phyloP scores from a whole-genome alignment of 2,797 vertebrate species.

The Karalla daura region DNA sequence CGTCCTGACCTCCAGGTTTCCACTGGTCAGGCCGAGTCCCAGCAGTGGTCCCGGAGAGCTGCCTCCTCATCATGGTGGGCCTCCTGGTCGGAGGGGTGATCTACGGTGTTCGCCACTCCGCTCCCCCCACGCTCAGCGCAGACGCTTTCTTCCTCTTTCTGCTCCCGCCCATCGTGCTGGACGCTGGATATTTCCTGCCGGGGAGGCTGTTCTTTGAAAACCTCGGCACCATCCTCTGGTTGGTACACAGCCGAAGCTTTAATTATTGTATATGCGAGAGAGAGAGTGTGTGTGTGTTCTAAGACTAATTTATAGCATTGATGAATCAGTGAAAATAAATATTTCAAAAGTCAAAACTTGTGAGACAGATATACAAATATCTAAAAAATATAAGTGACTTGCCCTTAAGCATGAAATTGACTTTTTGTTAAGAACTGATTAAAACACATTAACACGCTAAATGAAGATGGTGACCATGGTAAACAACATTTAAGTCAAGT shows the following conservation, averaged over 20 bases:
- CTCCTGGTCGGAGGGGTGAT: slow-evolving; percentile 89
- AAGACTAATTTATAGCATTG: not conserved
- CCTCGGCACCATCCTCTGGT: slow-evolving; percentile 87
- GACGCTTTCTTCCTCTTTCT: slow-evolving; percentile 91
- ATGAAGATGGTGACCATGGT: not conserved
- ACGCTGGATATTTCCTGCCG: slow-evolving; percentile 90
- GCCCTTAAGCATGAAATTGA: not conserved
- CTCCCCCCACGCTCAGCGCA: slow-evolving; percentile 84
- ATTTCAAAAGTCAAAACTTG: not conserved
- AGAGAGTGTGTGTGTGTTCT: not conserved
- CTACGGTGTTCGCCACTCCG: slow-evolving; percentile 84
- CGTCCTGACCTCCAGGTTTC: slow-evolving; percentile 75
- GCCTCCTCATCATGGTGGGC: slow-evolving; percentile 88
- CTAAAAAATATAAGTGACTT: not conserved
- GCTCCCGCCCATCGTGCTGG: slow-evolving; percentile 88
- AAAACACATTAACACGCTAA: not conserved
- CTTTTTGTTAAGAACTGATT: not conserved
- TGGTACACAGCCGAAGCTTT: not conserved
- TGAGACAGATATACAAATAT: no score
- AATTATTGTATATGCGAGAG: not conserved
- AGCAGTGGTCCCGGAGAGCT: slow-evolving; percentile 87
- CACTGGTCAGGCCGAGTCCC: slow-evolving; percentile 86
- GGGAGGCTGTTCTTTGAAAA: slow-evolving; percentile 89
- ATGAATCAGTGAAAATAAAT: not conserved
- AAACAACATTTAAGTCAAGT: no score